Percentiles rank a stretch among this genome's conserved stretches.
Conservation (phyloP, 35 echinoderm and acorn worm genomes). For the Lytechinus variegatus region DNA sequence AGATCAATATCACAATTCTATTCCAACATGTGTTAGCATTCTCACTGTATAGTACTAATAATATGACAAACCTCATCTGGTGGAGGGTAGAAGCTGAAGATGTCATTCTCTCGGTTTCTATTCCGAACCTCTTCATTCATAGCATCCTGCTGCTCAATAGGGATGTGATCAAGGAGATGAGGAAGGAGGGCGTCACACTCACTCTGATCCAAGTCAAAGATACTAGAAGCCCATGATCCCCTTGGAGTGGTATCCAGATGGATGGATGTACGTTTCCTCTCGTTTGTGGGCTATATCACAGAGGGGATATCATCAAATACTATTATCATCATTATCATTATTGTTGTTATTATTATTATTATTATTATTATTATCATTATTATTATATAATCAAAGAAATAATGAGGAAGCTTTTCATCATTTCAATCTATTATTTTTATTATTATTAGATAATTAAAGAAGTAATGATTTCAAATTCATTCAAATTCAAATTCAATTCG, state of each 20-base stretch:
- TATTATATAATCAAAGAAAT: no score
- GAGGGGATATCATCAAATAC: background rate
- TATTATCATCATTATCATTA: no score
- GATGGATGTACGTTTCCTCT: slow-evolving; percentile 80
- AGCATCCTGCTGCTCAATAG: slow-evolving; percentile 74
- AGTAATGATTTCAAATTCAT: no score
- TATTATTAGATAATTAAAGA: no score
- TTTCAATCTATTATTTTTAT: no score
- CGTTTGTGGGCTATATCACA: slow-evolving; percentile 28
- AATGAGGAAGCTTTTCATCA: no score
- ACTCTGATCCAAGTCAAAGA: slow-evolving; percentile 87
- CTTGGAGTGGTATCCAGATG: slow-evolving; percentile 91
- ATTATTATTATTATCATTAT: no score
- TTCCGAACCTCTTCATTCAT: slow-evolving; percentile 66
- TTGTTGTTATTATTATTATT: no score
- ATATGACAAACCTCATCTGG: slow-evolving; percentile 81
- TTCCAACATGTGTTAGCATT: no score
- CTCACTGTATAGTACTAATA: background rate
- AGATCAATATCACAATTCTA: no score
- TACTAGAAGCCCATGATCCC: slow-evolving; percentile 94
- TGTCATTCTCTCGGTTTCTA: slow-evolving; percentile 58
- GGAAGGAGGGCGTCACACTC: slow-evolving; percentile 83
- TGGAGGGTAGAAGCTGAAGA: slow-evolving; percentile 81
- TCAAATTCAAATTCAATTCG: no score
- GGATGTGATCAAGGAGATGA: slow-evolving; percentile 71